Evolutionary conservation across 2,888 invertebrate genomes (phyloP), one percentile per base, ranked within the genome.

Genomic region (Oscheius sp.): DNA sequence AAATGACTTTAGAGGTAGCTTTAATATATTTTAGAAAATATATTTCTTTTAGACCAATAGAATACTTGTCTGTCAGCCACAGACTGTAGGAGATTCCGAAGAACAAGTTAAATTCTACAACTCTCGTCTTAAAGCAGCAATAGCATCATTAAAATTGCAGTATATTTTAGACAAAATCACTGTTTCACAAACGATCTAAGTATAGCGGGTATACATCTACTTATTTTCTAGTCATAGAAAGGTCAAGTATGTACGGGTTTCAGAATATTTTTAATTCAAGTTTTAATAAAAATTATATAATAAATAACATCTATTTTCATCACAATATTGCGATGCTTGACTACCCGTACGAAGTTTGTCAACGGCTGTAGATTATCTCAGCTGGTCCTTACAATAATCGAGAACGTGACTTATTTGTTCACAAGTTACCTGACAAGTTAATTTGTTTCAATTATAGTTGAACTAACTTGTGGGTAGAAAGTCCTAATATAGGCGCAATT

Each of bases 401-500:
- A 76, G 70, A 15, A 74, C 58, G 20, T 71, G 69, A 33, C 68
- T 57, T 17, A 74, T 73, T 48, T 76, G 76, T 20, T 73, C 71
- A 34, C 76, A 76, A 5, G 74, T 71, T 6, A 74, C 72, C 74
- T 76, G 61, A n/a, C n/a, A n/a, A n/a, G n/a, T n/a, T n/a, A n/a
- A n/a, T n/a, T n/a, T n/a, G n/a, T n/a, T n/a, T n/a, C n/a, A n/a
- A n/a, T n/a, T n/a, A 17, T 1, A 3, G 17, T 20, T 33, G 17
- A 27, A 29, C 27, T 10, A 46, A 76, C 76, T 70, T 69, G 46
- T 68, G 72, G 72, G 52, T 76, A 74, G 67, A 72, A 73, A 15
- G 61, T 65, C 29, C 68, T 67, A 8, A 76, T 71, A 46, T 74
- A 66, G n/a, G 55, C 23, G 50, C 76, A 76, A 27, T 76, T 74